Percentiles rank a stretch among this genome's conserved stretches.
Conservation (phyloP, 2,888 invertebrate genomes). For the Hydraecia micacea region DNA sequence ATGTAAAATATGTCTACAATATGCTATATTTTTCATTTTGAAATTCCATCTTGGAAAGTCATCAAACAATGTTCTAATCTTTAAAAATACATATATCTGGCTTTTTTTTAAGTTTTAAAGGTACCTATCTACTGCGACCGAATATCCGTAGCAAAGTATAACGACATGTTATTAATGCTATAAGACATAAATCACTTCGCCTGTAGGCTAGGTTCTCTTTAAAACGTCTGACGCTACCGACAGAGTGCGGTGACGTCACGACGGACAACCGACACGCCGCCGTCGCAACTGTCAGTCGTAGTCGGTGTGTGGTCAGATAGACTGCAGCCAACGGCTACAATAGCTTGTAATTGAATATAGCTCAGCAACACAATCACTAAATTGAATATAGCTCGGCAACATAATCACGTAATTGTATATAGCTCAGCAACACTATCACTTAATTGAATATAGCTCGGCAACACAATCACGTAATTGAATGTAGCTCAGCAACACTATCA, state of each 20-base stretch:
- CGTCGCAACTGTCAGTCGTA: too few species aligned
- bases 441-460: too few species aligned
- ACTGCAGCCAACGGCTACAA: neutral
- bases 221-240: neutral
- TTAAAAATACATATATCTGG: neutral
- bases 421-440: too few species aligned
- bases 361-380: too few species aligned
- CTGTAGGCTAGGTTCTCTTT: neutral
- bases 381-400: too few species aligned
- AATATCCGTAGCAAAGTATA: neutral
- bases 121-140: neutral
- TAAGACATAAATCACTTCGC: neutral
- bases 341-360: constrained; percentile 3
- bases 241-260: neutral
- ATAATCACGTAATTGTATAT: too few species aligned
- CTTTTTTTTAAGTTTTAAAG: neutral
- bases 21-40: neutral
- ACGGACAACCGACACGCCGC: neutral
- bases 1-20: too few species aligned
- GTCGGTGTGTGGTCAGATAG: too few species aligned
- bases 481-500: too few species aligned
- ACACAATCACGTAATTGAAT: too few species aligned
- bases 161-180: neutral
- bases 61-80: neutral
- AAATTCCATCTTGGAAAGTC: neutral